Evolutionary conservation across 2,797 vertebrate species (phyloP), one percentile per base, ranked within the genome.

Genomic region (Phrynocephalus vlangalii): DNA sequence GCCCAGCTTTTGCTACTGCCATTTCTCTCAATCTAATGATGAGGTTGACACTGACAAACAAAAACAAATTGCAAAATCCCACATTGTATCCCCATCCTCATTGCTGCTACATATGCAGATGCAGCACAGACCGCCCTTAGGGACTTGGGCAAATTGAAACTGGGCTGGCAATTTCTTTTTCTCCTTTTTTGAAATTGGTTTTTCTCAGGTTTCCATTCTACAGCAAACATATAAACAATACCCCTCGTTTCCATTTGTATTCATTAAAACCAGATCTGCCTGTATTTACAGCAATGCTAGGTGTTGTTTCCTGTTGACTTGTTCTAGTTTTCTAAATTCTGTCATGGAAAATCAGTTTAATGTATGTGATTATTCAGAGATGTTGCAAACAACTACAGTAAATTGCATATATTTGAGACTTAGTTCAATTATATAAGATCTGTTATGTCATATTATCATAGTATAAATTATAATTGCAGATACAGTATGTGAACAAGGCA

Each of bases 181-280:
- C 0, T 75, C 28, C 80, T 8, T 68, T 90, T 91, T 79, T 90
- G 85, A 26, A 38, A 76, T 1, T 78, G 20, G 80, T 63, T 72
- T 79, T 52, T 86, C 85, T 78, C 33, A 73, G 88, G 84, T 0
- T 79, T 22, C 5, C 26, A 87, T n/a, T 91, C 90, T 78, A 2
- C 60, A 78, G 1, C 70, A 80, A 16, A 78, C 28, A 7, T n/a
- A 71, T 3, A 11, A 82, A 87, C 56, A 83, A 89, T 72, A 50
- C 8, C 60, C 10, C 3, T 52, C n/a, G 24, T 78, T 79, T 71
- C 30, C n/a, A n/a, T 77, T 77, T 77, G 15, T 60, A 24, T 44
- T 77, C 28, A 90, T 82, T n/a, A 1, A 85, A 89, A 71, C 70
- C 8, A 22, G 15, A 44, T 52, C 18, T 48, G 9, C 38, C 38